phyloP scores from a whole-genome alignment of 92 coral and sea anemone species.

The Micromussa lordhowensis region DNA sequence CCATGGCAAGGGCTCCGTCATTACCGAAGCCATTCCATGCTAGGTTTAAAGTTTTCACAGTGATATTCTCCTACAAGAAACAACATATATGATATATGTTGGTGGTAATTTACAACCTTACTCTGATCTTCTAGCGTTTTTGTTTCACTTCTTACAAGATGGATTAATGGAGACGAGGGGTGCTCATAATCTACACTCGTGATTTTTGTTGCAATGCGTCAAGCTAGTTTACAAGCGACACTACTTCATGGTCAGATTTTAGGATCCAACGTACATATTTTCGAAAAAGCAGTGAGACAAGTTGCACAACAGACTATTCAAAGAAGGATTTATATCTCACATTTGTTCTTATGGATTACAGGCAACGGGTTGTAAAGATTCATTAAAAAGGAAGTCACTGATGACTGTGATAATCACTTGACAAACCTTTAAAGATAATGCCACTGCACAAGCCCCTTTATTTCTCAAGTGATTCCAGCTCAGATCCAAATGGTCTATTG shows the following conservation, averaged over 20 bases:
- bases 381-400: too few species aligned
- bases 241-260: too few species aligned
- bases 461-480: constrained; percentile 98
- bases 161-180: not conserved
- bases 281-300: too few species aligned
- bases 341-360: too few species aligned
- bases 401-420: not conserved
- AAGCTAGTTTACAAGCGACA: not conserved
- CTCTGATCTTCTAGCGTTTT: not conserved
- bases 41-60: constrained; percentile 82
- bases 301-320: too few species aligned
- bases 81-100: not conserved
- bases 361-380: too few species aligned
- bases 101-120: not conserved
- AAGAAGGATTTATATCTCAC: too few species aligned
- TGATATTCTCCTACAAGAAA: constrained; percentile 77
- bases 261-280: too few species aligned
- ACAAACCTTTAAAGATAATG: constrained; percentile 91
- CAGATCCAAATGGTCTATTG: constrained; percentile 81
- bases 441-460: constrained; percentile 95
- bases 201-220: not conserved
- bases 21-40: constrained; percentile 99
- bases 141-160: not conserved
- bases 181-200: not conserved
- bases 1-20: constrained; percentile 94